Evolutionary conservation across 2,797 vertebrate genomes (phyloP).

Genomic region (Eleutherodactylus coqui): DNA sequence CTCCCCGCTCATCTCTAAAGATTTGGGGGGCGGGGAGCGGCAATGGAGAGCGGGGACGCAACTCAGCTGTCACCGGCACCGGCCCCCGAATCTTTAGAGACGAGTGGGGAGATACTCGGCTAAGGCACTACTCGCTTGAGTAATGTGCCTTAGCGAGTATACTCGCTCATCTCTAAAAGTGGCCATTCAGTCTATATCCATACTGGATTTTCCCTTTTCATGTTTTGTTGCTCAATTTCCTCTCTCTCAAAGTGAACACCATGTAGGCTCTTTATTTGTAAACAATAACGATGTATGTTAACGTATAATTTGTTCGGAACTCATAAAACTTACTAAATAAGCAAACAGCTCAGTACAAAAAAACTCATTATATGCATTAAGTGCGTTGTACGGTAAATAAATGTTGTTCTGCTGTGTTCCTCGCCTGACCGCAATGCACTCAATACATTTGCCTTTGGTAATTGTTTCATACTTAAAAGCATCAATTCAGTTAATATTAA

Average conservation of each 20-base stretch:
- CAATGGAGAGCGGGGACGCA: no score
- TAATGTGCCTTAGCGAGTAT: no score
- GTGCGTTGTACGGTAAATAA: background rate
- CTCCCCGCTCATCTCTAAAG: no score
- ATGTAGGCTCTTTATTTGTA: background rate
- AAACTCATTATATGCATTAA: background rate
- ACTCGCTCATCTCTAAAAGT: no score
- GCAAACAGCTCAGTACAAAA: constrained; percentile 6
- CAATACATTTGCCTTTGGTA: background rate
- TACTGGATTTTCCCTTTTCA: background rate
- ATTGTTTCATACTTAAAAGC: constrained; percentile 30
- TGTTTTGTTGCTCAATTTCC: background rate
- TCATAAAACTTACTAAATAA: constrained; percentile 1
- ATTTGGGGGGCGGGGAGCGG: no score
- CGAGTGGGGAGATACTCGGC: no score
- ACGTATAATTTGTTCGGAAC: background rate
- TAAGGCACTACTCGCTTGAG: no score
- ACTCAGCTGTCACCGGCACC: no score
- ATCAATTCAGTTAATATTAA: background rate
- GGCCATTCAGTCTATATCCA: background rate
- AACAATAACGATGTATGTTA: background rate
- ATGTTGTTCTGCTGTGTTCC: background rate
- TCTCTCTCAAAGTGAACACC: background rate
- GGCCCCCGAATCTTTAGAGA: no score
- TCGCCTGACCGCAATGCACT: background rate